Percentiles rank a stretch among this genome's conserved stretches.
Evolutionary conservation across 2,888 invertebrate species (phyloP).

Genomic region (Polietes domitor): DNA sequence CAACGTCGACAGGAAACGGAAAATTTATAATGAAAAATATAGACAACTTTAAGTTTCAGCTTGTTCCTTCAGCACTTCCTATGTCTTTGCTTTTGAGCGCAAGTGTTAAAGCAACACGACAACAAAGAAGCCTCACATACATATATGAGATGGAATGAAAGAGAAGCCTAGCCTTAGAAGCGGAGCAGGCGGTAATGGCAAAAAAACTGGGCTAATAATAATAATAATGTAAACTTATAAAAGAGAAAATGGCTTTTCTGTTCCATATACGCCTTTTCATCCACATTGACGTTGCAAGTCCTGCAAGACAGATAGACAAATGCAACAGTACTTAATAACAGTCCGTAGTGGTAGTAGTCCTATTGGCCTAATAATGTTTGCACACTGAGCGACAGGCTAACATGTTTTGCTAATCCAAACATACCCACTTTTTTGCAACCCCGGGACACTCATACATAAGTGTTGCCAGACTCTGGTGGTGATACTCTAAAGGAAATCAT

Average conservation of each 20-base stretch:
- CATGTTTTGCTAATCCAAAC: neutral
- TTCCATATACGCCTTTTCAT: neutral
- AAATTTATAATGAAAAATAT: neutral
- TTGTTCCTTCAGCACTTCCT: neutral
- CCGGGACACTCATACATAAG: neutral
- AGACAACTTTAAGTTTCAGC: neutral
- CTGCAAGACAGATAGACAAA: neutral
- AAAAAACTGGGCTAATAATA: neutral
- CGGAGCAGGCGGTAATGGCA: neutral
- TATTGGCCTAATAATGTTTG: conserved; percentile 1
- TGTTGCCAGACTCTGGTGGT: neutral
- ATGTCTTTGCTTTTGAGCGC: neutral
- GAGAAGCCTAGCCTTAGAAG: neutral
- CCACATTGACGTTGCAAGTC: neutral
- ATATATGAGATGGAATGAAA: neutral
- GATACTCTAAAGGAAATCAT: no score
- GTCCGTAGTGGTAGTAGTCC: neutral
- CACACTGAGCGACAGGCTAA: neutral
- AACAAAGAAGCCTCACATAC: neutral
- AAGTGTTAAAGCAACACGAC: neutral
- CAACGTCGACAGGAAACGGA: neutral
- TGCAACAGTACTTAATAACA: neutral
- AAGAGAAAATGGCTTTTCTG: neutral
- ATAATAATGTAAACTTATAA: neutral
- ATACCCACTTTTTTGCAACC: neutral